Evolutionary conservation across 1,140 invertebrate genomes (phyloP).

Genomic region (Danaus plexippus): DNA sequence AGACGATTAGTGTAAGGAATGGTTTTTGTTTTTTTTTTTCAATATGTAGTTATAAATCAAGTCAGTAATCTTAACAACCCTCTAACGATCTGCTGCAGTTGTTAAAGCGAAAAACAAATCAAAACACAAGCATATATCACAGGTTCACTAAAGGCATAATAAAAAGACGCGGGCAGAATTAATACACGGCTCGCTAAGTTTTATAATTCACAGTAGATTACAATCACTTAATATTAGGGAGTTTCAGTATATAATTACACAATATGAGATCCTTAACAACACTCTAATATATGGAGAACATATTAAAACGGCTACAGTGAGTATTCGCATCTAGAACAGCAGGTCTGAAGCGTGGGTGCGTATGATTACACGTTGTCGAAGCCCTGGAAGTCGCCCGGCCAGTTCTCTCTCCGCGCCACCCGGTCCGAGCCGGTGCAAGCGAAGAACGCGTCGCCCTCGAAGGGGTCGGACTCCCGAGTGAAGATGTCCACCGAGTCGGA

Average conservation of each 20-base stretch:
- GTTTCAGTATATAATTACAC: constrained; percentile 6
- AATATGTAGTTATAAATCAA: too few species aligned
- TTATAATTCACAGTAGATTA: constrained; percentile 25
- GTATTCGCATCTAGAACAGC: neutral
- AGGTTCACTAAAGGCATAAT: constrained; percentile 44
- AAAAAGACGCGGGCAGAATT: constrained; percentile 17
- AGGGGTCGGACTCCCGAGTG: constrained; percentile 82
- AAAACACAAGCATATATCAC: constrained; percentile 35
- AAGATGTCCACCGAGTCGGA: constrained; percentile 92
- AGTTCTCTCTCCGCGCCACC: constrained; percentile 60
- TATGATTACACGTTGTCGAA: constrained; percentile 53
- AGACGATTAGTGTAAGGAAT: too few species aligned
- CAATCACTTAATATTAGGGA: constrained; percentile 22
- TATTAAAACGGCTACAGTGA: constrained; percentile 3
- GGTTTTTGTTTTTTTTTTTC: too few species aligned
- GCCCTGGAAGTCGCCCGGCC: constrained; percentile 60
- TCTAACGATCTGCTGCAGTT: neutral
- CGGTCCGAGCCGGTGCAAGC: constrained; percentile 70
- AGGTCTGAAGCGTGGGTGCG: constrained; percentile 9
- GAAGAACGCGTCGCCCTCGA: constrained; percentile 90
- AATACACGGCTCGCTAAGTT: constrained; percentile 10
- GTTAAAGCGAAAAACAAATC: constrained; percentile 15
- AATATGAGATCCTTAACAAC: constrained; percentile 19
- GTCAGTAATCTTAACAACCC: too few species aligned
- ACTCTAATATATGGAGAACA: constrained; percentile 5